Conservation (phyloP, 1,140 invertebrate genomes). For the Neodiprion fabricii region DNA sequence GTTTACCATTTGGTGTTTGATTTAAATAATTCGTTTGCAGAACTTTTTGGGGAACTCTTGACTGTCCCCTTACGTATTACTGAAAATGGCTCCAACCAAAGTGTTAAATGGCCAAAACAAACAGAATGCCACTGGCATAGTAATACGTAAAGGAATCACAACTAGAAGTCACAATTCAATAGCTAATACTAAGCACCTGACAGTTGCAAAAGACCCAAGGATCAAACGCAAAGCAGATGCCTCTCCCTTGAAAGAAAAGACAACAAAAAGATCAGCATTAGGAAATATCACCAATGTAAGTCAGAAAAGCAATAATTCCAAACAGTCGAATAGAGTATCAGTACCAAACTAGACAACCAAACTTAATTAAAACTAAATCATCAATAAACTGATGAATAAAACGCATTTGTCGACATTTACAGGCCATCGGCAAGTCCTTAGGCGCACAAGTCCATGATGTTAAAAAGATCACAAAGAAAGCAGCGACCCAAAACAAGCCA, state of each 20-base stretch:
- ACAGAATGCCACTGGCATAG: constrained; percentile 49
- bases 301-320: constrained; percentile 11
- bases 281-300: constrained; percentile 79
- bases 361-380: background rate
- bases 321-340: background rate
- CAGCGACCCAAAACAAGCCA: constrained; percentile 29
- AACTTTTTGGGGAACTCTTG: too few species aligned
- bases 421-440: constrained; percentile 54
- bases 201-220: constrained; percentile 47
- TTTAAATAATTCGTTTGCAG: too few species aligned
- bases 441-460: constrained; percentile 41
- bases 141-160: constrained; percentile 50
- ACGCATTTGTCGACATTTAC: constrained; percentile 20
- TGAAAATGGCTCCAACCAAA: constrained; percentile 66
- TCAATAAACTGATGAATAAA: constrained; percentile 8
- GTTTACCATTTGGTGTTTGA: too few species aligned
- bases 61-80: background rate
- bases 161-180: constrained; percentile 55
- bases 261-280: constrained; percentile 73
- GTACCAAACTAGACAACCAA: constrained; percentile 9
- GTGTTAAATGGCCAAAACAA: constrained; percentile 56
- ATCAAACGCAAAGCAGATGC: constrained; percentile 63
- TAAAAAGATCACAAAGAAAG: constrained; percentile 45
- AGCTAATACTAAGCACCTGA: constrained; percentile 34
- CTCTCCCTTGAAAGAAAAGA: constrained; percentile 58